These are phyloP conservation scores for Columbina picui DNA, from an alignment of 2,113 vertebrate species.

Conservation along the genomic window DNA sequence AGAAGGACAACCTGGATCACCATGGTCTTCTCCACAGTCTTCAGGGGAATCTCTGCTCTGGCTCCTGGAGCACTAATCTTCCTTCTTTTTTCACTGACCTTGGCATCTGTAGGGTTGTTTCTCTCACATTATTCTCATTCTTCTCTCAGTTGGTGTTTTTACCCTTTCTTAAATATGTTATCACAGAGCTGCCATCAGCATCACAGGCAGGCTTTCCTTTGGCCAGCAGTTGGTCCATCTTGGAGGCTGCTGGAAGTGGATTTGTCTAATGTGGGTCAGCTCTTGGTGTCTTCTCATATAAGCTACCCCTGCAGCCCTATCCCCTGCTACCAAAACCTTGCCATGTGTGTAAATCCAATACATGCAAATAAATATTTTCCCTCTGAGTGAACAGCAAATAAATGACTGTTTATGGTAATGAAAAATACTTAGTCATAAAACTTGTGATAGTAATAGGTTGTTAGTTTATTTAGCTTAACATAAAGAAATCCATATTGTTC, in stretches of 20 bases:
- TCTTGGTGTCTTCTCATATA: neutral
- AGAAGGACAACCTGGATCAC: neutral
- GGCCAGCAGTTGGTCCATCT: rapidly evolving
- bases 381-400: neutral
- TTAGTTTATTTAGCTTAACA: neutral
- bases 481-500: neutral
- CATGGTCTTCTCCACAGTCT: neutral
- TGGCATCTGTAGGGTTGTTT: neutral
- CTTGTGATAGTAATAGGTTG: no score
- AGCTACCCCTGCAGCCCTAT: neutral
- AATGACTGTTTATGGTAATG: neutral
- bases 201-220: neutral
- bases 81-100: no score
- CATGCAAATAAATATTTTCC: neutral
- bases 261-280: neutral
- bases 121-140: neutral
- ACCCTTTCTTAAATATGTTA: neutral
- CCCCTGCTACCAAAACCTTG: neutral
- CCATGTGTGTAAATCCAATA: neutral
- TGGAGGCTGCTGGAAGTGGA: neutral
- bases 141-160: neutral
- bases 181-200: neutral
- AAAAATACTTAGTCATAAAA: neutral
- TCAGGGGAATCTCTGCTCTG: neutral
- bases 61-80: neutral